A percentile compares a stretch with the other conserved stretches of the same genome.
Evolutionary conservation across 2,888 invertebrate genomes (phyloP).

Genomic region (Hypsopygia costalis): DNA sequence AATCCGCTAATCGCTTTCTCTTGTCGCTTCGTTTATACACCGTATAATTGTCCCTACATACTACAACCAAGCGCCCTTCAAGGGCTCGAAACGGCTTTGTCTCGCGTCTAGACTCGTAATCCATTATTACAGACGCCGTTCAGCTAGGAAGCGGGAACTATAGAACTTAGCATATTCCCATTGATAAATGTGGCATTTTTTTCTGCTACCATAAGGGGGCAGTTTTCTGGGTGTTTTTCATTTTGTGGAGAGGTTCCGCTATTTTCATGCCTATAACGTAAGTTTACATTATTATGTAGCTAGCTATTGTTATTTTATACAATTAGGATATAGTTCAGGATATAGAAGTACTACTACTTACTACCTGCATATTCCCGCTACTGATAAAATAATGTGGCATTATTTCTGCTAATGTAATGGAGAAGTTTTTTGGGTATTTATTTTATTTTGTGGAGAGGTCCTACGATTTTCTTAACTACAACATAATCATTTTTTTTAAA

Average conservation of each 20-base stretch:
- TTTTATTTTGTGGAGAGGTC: too few relatives aligned
- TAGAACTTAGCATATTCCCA: slow-evolving; percentile 69
- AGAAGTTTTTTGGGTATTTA: slow-evolving; percentile 52
- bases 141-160: slow-evolving; percentile 47
- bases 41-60: slow-evolving; percentile 11
- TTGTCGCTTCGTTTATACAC: slow-evolving; percentile 23
- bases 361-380: slow-evolving; percentile 71
- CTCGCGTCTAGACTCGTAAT: slow-evolving; percentile 74
- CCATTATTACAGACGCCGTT: slow-evolving; percentile 68
- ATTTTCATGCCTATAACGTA: too few relatives aligned
- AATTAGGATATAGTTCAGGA: too few relatives aligned
- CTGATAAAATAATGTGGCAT: slow-evolving; percentile 72
- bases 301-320: too few relatives aligned
- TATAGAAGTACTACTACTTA: too few relatives aligned
- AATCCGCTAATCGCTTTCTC: slow-evolving; percentile 10
- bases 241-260: too few relatives aligned
- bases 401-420: slow-evolving; percentile 57
- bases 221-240: slow-evolving; percentile 45
- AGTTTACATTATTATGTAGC: too few relatives aligned
- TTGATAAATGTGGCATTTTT: slow-evolving; percentile 71
- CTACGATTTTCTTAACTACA: too few relatives aligned
- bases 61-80: slow-evolving; percentile 21
- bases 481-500: too few relatives aligned
- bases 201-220: slow-evolving; percentile 58
- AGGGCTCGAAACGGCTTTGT: slow-evolving; percentile 68